Conservation (phyloP, 2,113 vertebrate species). For the Cyprinodon variegatus region DNA sequence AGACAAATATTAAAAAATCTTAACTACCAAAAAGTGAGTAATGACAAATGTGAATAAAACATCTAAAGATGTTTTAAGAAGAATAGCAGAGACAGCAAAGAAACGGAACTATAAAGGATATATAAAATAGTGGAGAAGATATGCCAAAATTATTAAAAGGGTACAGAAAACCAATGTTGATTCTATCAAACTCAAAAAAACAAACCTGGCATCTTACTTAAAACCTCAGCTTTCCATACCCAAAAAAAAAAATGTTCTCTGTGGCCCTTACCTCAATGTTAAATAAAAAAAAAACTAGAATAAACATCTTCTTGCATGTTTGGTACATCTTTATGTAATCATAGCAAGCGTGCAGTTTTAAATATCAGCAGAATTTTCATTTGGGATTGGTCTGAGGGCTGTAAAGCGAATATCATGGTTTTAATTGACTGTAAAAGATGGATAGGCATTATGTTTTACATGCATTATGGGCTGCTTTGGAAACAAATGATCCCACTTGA, state of each 20-base stretch:
- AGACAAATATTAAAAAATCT: slow-evolving; percentile 6
- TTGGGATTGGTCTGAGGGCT: slow-evolving; percentile 21
- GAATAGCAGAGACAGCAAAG: not conserved
- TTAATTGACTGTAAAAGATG: slow-evolving; percentile 25
- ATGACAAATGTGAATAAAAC: not conserved
- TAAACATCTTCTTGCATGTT: not conserved
- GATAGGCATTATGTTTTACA: slow-evolving; percentile 6
- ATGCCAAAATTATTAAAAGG: not conserved
- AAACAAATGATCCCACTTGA: slow-evolving; percentile 3
- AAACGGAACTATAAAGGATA: not conserved
- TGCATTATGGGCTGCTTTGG: not conserved
- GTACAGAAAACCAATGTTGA: slow-evolving; percentile 17
- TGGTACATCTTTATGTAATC: slow-evolving; percentile 14
- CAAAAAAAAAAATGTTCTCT: slow-evolving; percentile 32
- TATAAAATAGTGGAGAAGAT: not conserved
- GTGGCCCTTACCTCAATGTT: slow-evolving; percentile 15
- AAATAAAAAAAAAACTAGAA: not conserved
- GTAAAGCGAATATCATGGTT: not conserved
- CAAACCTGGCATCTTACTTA: slow-evolving; percentile 24
- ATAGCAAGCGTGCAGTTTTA: slow-evolving; percentile 22
- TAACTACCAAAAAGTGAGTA: too few relatives aligned
- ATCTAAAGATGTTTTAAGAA: not conserved
- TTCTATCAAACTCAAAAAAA: slow-evolving; percentile 22
- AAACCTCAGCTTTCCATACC: slow-evolving; percentile 30
- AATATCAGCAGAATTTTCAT: slow-evolving; percentile 16